Percentiles rank a stretch among this genome's conserved stretches.
Evolutionary conservation across 2,113 vertebrate species (phyloP).

Genomic region (Ictalurus furcatus): DNA sequence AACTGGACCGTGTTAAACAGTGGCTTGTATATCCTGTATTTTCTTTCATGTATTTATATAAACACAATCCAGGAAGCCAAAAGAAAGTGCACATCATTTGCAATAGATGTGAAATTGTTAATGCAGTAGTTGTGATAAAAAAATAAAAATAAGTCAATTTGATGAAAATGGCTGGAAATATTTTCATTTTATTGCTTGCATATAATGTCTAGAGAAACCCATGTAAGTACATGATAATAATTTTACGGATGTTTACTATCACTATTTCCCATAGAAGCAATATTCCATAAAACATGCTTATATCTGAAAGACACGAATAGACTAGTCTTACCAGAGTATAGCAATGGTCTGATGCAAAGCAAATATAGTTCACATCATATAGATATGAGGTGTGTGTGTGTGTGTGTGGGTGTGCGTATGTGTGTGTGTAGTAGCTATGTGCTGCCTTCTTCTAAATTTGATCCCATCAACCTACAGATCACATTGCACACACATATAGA

Average conservation of each 20-base stretch:
- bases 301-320: neutral
- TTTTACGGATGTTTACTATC: neutral
- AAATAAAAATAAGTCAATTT: neutral
- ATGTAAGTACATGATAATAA: neutral
- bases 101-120: neutral
- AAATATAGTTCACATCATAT: neutral
- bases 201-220: neutral
- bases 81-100: neutral
- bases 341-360: neutral
- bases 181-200: neutral
- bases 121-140: neutral
- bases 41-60: neutral
- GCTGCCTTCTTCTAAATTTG: neutral
- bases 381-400: neutral
- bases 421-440: neutral
- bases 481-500: constrained; percentile 30
- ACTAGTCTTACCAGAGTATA: neutral
- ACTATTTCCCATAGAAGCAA: neutral
- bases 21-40: neutral
- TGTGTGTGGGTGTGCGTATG: no score
- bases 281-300: neutral
- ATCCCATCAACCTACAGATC: constrained; percentile 14
- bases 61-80: neutral
- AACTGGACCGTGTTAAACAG: neutral
- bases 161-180: neutral